Evolutionary conservation across 2,113 vertebrate species (phyloP).

Genomic region (Sturnus vulgaris): DNA sequence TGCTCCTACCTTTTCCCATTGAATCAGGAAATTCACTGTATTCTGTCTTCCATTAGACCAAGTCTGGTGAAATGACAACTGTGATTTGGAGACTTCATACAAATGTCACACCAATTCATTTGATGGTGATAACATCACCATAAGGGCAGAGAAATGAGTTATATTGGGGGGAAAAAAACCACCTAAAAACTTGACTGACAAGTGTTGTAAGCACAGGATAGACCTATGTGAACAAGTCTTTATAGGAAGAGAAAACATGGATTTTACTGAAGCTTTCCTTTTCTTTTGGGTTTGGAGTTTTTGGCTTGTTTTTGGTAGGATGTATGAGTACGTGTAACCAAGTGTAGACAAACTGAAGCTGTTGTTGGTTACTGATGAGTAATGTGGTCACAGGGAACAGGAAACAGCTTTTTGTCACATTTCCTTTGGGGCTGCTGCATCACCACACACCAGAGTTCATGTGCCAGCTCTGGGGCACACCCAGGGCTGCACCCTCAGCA

Average conservation of each 20-base stretch:
- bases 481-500: neutral
- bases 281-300: neutral
- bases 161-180: neutral
- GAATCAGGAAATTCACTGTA: neutral
- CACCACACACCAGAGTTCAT: neutral
- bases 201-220: neutral
- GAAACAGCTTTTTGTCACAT: conserved; percentile 8
- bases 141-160: neutral
- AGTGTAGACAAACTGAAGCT: neutral
- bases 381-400: neutral
- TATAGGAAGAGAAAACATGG: neutral
- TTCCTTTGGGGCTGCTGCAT: conserved; percentile 15
- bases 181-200: neutral
- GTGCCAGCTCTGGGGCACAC: neutral
- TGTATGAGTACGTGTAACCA: neutral
- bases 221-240: neutral
- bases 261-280: neutral
- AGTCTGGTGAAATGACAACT: neutral
- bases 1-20: neutral
- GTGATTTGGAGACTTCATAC: neutral
- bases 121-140: too few relatives aligned
- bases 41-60: neutral
- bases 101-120: neutral
- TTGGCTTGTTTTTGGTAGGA: fast-evolving
- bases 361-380: neutral